phyloP scores from a whole-genome alignment of 30 jellyfish, hydroid and myxozoan species.

The Mastigias papua region DNA sequence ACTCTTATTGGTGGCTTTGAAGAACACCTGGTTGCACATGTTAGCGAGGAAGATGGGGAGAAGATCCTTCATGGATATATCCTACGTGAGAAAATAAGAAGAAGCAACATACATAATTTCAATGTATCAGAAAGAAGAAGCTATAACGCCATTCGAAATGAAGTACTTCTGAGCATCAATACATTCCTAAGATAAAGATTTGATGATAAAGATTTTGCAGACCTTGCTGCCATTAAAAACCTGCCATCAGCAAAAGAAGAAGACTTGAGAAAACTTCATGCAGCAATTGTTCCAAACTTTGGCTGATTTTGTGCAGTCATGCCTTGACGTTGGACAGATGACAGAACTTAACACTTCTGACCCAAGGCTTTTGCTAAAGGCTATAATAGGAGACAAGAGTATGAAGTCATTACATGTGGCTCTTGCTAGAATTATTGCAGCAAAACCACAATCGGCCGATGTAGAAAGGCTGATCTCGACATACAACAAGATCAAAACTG shows the following conservation, averaged over 20 bases:
- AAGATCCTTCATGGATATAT: conserved; percentile 20
- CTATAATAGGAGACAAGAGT: background rate
- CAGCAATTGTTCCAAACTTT: conserved; percentile 23
- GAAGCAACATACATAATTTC: conserved; percentile 8
- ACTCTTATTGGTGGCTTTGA: conserved; percentile 41
- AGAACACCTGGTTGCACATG: conserved; percentile 26
- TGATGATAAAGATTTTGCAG: conserved; percentile 30
- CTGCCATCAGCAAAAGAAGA: conserved; percentile 51
- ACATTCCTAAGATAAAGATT: conserved; percentile 23
- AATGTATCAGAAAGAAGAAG: conserved; percentile 14
- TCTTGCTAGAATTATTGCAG: conserved; percentile 6
- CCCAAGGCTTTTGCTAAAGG: conserved; percentile 17
- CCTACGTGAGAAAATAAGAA: conserved; percentile 7
- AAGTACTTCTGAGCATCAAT: conserved; percentile 34
- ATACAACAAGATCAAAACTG: conserved; percentile 38
- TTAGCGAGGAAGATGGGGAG: conserved; percentile 21
- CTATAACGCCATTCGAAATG: conserved; percentile 22
- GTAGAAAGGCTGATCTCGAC: conserved; percentile 27
- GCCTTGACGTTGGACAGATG: conserved; percentile 42
- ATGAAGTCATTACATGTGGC: conserved; percentile 32
- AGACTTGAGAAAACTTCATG: conserved; percentile 30
- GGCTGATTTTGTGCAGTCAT: conserved; percentile 16
- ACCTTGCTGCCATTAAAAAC: conserved; percentile 36
- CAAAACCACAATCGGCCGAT: conserved; percentile 41
- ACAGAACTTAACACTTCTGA: conserved; percentile 14